Evolutionary conservation across 1,140 invertebrate species (phyloP).

Genomic region (Drosophila rufa): DNA sequence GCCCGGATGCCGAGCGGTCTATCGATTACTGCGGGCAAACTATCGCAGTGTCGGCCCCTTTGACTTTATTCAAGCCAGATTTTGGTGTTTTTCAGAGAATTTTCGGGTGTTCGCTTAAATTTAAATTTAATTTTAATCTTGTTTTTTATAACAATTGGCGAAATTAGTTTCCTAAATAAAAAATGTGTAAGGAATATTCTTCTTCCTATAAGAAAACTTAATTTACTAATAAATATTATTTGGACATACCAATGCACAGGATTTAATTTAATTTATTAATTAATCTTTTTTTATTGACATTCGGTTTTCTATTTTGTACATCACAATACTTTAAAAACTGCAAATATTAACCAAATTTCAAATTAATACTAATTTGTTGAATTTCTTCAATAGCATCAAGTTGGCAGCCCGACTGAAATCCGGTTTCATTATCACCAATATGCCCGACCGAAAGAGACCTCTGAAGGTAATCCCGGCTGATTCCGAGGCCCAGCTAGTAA

Average conservation of each 20-base stretch:
- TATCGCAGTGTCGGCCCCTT: background rate
- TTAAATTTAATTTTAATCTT: too few relatives aligned
- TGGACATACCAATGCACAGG: too few relatives aligned
- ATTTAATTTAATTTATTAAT: too few relatives aligned
- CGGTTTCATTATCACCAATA: constrained; percentile 35
- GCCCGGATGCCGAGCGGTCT: background rate
- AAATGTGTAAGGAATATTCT: too few relatives aligned
- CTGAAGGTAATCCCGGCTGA: constrained; percentile 34
- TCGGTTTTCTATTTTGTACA: background rate
- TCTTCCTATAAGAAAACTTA: too few relatives aligned
- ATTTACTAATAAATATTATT: too few relatives aligned
- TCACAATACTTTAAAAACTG: too few relatives aligned
- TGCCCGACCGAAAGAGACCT: constrained; percentile 30
- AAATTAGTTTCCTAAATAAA: too few relatives aligned
- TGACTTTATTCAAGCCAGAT: background rate
- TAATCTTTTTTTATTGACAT: too few relatives aligned
- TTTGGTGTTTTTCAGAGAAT: background rate
- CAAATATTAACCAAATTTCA: too few relatives aligned
- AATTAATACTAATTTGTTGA: too few relatives aligned
- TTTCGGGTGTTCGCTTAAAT: background rate
- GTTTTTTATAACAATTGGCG: too few relatives aligned
- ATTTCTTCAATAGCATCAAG: background rate
- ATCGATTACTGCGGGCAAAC: background rate
- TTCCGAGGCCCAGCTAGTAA: constrained; percentile 43
- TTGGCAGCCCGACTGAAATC: constrained; percentile 5